A percentile compares a stretch with the other conserved stretches of the same genome.
Conservation (phyloP, 2,113 vertebrate species). For the Onychorhynchus coronatus region DNA sequence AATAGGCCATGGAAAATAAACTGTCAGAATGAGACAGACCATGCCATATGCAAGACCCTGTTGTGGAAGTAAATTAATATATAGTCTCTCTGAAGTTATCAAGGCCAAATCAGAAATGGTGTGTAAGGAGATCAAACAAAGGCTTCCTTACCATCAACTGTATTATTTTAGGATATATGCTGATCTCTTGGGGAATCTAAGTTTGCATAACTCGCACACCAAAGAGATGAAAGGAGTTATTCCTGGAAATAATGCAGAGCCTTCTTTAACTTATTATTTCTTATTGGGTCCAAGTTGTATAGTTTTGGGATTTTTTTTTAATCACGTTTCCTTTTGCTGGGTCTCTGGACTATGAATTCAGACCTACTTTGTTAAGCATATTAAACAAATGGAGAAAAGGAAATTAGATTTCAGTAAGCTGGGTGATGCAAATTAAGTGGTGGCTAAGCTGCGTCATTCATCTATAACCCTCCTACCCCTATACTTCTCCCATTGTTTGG, state of each 20-base stretch:
- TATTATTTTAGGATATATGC: not conserved
- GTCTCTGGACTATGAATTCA: not conserved
- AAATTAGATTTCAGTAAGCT: not conserved
- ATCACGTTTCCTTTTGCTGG: not conserved
- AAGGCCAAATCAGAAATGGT: not conserved
- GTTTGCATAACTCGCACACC: not conserved
- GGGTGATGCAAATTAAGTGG: not conserved
- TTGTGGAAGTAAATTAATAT: not conserved
- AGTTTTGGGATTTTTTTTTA: not conserved
- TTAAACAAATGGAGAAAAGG: not conserved
- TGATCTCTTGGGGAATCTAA: not conserved
- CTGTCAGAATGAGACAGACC: not conserved
- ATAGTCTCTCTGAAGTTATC: not conserved
- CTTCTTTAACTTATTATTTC: not conserved
- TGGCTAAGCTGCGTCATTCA: not conserved
- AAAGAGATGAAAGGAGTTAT: not conserved
- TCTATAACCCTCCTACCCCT: not conserved
- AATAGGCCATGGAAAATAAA: not conserved
- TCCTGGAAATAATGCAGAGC: not conserved
- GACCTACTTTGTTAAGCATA: not conserved
- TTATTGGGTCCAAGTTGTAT: not conserved
- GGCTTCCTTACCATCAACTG: not conserved
- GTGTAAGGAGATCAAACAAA: not conserved
- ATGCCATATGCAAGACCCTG: not conserved
- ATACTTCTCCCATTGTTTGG: accelerated